Conservation (phyloP, 37 sponge, comb jelly and placozoan species). For the Aplysina aerophoba region DNA sequence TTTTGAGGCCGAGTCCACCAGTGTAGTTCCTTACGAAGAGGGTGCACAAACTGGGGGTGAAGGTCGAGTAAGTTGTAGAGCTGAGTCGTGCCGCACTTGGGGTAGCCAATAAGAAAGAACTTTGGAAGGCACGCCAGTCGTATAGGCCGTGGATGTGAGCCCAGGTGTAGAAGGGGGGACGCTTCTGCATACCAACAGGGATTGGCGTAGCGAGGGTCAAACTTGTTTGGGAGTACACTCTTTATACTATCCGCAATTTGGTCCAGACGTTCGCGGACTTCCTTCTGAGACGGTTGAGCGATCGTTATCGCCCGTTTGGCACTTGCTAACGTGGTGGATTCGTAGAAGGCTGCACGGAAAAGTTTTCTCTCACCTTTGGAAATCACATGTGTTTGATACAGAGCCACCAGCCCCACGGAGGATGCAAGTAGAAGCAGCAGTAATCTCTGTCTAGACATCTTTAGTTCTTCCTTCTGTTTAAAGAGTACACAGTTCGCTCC, state of each 20-base stretch:
- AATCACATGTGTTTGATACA: too few species aligned
- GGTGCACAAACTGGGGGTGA: slow-evolving; percentile 19
- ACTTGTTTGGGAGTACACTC: background rate
- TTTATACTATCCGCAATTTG: background rate
- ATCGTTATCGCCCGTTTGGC: too few species aligned
- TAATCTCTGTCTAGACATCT: too few species aligned
- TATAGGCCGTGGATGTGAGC: background rate
- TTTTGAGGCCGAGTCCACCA: slow-evolving; percentile 39
- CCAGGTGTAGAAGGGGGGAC: background rate
- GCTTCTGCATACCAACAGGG: background rate
- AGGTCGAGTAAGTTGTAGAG: slow-evolving; percentile 7
- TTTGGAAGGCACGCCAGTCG: slow-evolving; percentile 38
- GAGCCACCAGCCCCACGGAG: too few species aligned
- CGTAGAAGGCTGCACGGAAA: too few species aligned
- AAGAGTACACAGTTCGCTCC: too few species aligned
- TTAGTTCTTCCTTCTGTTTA: too few species aligned
- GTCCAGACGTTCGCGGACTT: background rate
- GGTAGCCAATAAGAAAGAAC: slow-evolving; percentile 51
- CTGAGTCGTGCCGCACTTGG: slow-evolving; percentile 56
- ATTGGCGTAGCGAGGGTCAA: background rate
- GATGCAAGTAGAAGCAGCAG: too few species aligned
- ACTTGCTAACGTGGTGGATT: too few species aligned
- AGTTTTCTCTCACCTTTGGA: too few species aligned
- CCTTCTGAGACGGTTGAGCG: too few species aligned
- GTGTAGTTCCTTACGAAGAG: slow-evolving; percentile 38